Base-by-base conservation (phyloP, 1,140 invertebrate species). In the Leptoteleia sp. region DNA sequence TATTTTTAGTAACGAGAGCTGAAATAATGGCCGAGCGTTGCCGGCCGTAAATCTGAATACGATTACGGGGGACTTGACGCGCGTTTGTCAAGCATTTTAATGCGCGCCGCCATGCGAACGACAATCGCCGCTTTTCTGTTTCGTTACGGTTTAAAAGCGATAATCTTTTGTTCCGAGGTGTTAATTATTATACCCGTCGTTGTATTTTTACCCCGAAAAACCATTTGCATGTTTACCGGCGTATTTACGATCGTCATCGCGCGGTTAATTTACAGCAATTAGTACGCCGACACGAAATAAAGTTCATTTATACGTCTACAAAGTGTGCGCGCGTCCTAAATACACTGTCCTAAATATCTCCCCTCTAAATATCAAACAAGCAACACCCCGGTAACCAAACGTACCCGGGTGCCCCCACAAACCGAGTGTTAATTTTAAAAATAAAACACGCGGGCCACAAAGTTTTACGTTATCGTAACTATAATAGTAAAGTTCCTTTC, bases 81-180 rank as follows among this genome's bases (percentile, higher is more conserved):
- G 19, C 43, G 37, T 38, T 47, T 38, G 57, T 62, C 42, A 62
- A 27, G 13, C 38, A 38, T 62, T 62, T 62, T 62, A 62, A 62
- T 48, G 13, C 29, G 16, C 22, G n/a, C n/a, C 16, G 11, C 1
- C 42, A 17, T 2, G 6, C 42, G 13, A 48, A 27, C 17, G 29
- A 29, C 55, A 15, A 62, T 62, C 57, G 31, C 12, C n/a, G 43
- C n/a, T 62, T 62, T 47, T 47, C 57, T 37, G 43, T 48, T 48
- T n/a, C 57, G 43, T 62, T 62, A 48, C 8, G 19, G 11, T 55
- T 27, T 27, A 15, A 40, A 55, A 55, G 33, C 35, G 22, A 55
- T 40, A 57, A 43, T 31, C 38, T 43, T 42, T 40, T 31, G 37
- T 16, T 52, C 8, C 7, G 13, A 55, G 12, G 38, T 43, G 22